Conservation (phyloP, 1,140 invertebrate genomes). For the Papilio polytes region DNA sequence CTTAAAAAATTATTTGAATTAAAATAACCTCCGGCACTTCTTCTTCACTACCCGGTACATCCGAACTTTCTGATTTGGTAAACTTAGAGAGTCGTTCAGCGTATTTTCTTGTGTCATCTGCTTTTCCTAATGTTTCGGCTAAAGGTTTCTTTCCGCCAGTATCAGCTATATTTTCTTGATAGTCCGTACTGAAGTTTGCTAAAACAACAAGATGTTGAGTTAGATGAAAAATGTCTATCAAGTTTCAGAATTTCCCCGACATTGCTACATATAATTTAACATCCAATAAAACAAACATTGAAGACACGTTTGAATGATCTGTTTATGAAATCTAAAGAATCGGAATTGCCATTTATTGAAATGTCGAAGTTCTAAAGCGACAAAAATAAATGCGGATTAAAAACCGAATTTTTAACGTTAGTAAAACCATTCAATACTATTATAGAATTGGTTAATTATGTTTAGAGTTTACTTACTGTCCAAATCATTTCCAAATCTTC, state of each 20-base stretch:
- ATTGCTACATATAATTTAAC: neutral
- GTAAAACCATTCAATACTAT: too few relatives aligned
- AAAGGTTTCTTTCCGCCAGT: constrained; percentile 46
- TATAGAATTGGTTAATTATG: too few relatives aligned
- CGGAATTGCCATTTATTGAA: too few relatives aligned
- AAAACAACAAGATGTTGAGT: constrained; percentile 40
- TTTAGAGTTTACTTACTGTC: constrained; percentile 43
- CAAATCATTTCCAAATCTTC: constrained; percentile 47
- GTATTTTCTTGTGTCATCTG: constrained; percentile 53
- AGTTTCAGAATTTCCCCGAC: neutral
- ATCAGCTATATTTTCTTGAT: constrained; percentile 44
- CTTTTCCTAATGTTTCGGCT: constrained; percentile 50
- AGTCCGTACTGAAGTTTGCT: constrained; percentile 45
- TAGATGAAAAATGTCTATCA: neutral
- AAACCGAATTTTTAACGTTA: too few relatives aligned
- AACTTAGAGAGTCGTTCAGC: constrained; percentile 60
- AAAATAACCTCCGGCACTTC: constrained; percentile 13
- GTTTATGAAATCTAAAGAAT: neutral
- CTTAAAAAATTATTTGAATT: neutral
- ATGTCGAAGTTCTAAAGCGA: too few relatives aligned
- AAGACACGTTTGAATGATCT: neutral
- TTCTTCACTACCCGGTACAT: constrained; percentile 20
- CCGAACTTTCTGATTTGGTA: constrained; percentile 32
- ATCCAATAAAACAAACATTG: neutral
- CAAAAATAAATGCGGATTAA: too few relatives aligned